A percentile compares a stretch with the other conserved stretches of the same genome.
These are phyloP conservation scores for Lissocephala sabroskyi DNA, from an alignment of 2,888 invertebrate species.

Conservation along the genomic window DNA sequence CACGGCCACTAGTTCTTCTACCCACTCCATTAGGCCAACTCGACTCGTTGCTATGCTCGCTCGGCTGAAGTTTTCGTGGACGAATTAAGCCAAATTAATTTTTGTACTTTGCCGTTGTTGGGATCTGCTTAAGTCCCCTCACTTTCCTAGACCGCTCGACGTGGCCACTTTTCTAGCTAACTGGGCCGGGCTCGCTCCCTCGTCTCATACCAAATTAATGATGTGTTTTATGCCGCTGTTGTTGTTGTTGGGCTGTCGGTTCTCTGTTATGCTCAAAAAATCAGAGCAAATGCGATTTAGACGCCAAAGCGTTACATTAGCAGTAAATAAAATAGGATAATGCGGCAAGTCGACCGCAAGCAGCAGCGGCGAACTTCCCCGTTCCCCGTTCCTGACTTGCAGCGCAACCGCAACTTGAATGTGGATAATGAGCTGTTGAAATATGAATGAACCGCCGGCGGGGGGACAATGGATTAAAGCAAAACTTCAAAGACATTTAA, in stretches of 20 bases:
- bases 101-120: conserved; percentile 43
- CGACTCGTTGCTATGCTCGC: conserved; percentile 11
- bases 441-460: no score
- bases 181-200: conserved; percentile 11
- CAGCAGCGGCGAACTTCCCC: not conserved
- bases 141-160: conserved; percentile 27
- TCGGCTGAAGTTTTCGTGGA: conserved; percentile 47
- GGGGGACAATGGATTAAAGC: no score
- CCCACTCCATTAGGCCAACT: conserved; percentile 32
- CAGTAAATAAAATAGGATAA: conserved; percentile 62
- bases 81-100: conserved; percentile 67
- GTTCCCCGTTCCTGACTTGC: no score
- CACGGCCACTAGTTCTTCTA: conserved; percentile 2
- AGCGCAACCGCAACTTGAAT: no score
- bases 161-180: conserved; percentile 5
- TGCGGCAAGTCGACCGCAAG: conserved; percentile 58
- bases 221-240: conserved; percentile 56
- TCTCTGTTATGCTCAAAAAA: conserved; percentile 27
- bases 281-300: conserved; percentile 61
- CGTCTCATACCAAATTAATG: conserved; percentile 56
- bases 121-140: conserved; percentile 21
- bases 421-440: no score
- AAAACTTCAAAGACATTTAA: no score
- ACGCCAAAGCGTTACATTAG: conserved; percentile 61
- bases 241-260: conserved; percentile 11